A percentile compares a stretch with the other conserved stretches of the same genome.
Conservation (phyloP, 1,140 invertebrate genomes). For the Psix sp. region DNA sequence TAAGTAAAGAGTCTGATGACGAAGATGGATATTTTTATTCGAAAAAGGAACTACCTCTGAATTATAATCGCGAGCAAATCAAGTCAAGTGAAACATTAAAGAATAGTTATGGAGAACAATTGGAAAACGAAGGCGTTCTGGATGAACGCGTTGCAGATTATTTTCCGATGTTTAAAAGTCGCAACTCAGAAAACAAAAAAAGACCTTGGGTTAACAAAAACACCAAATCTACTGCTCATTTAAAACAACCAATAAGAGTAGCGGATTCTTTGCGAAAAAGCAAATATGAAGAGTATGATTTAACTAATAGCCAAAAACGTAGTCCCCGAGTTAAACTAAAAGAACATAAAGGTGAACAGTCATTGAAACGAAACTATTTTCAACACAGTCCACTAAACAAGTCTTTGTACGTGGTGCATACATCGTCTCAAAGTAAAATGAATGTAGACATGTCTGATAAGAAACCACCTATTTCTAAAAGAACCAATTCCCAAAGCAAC, state of each 20-base stretch:
- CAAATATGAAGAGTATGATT: slow-evolving; percentile 66
- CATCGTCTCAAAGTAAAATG: too few species aligned
- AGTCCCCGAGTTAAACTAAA: too few species aligned
- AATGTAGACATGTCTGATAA: too few species aligned
- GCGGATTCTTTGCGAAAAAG: slow-evolving; percentile 29
- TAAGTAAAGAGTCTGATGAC: slow-evolving; percentile 24
- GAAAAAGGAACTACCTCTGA: slow-evolving; percentile 37
- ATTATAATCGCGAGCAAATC: slow-evolving; percentile 39
- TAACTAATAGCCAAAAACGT: slow-evolving; percentile 38
- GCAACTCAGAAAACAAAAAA: slow-evolving; percentile 13
- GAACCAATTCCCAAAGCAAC: background rate
- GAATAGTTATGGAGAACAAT: slow-evolving; percentile 64
- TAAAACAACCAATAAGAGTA: background rate
- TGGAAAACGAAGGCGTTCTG: slow-evolving; percentile 51
- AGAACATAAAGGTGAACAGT: too few species aligned
- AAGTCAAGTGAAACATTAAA: slow-evolving; percentile 47
- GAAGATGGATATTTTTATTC: slow-evolving; percentile 43
- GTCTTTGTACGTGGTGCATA: too few species aligned
- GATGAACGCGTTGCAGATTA: slow-evolving; percentile 66
- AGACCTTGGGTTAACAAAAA: slow-evolving; percentile 19
- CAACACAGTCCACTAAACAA: too few species aligned
- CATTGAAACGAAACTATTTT: too few species aligned
- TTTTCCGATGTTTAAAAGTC: slow-evolving; percentile 60
- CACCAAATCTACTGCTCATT: background rate
- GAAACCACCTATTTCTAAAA: too few species aligned